Evolutionary conservation across 2,113 vertebrate genomes (phyloP).

Genomic region (Ornithorhynchus anatinus): DNA sequence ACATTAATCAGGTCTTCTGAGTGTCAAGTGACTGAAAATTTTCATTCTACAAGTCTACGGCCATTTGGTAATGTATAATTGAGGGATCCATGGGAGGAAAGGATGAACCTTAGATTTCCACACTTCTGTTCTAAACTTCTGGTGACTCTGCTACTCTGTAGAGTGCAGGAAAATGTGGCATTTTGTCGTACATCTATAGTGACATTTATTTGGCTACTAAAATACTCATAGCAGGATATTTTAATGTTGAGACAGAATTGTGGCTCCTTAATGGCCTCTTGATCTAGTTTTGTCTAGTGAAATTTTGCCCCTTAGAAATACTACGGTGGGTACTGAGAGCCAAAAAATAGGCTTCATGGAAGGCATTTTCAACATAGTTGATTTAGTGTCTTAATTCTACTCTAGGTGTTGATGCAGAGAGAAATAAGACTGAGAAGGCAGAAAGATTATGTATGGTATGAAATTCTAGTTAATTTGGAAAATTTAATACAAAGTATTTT

Average conservation of each 20-base stretch:
- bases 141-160: not conserved
- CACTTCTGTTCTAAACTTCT: constrained; percentile 29
- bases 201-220: constrained; percentile 21
- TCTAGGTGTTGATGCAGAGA: no score
- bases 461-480: no score
- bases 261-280: no score
- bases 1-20: not conserved
- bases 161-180: constrained; percentile 24
- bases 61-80: not conserved
- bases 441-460: no score
- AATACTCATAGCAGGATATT: constrained; percentile 17
- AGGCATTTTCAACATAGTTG: no score
- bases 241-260: constrained; percentile 19
- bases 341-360: no score
- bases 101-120: constrained; percentile 43
- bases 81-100: constrained; percentile 10
- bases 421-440: no score
- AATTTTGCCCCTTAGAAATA: not conserved
- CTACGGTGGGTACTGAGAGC: not conserved
- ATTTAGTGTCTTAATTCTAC: no score
- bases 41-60: not conserved
- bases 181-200: not conserved
- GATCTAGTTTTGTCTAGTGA: not conserved
- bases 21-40: constrained; percentile 21
- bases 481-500: no score